A percentile compares a stretch with the other conserved stretches of the same genome.
phyloP scores from a whole-genome alignment of 2,888 invertebrate genomes.

The Xestia sexstrigata region DNA sequence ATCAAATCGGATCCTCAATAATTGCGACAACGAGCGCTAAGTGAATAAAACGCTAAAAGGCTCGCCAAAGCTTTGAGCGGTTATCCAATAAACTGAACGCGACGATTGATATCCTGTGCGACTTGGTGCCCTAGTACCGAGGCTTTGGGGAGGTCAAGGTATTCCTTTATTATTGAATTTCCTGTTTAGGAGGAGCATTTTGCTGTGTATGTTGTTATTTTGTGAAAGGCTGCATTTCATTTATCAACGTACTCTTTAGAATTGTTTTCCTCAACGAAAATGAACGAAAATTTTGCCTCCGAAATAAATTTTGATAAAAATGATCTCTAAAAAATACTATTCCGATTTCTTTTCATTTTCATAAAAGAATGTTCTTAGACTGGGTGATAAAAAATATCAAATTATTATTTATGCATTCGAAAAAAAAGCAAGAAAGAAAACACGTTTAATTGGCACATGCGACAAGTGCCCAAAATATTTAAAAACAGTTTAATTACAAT shows the following conservation, averaged over 20 bases:
- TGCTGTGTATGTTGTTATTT: conserved; percentile 1
- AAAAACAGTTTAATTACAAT: neutral
- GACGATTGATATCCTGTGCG: conserved; percentile 47
- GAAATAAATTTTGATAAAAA: no score
- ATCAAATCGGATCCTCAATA: neutral
- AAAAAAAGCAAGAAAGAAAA: no score
- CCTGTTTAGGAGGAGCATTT: neutral
- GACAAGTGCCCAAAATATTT: neutral
- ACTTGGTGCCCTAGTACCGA: conserved; percentile 28
- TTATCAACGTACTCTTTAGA: neutral
- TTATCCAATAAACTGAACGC: conserved; percentile 38
- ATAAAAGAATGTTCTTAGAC: neutral
- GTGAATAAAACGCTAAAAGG: neutral
- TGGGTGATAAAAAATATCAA: neutral
- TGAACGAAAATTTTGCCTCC: neutral
- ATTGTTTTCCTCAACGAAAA: neutral
- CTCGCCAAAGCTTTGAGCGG: conserved; percentile 18
- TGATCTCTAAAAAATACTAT: neutral
- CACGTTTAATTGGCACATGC: neutral
- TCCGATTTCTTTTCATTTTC: neutral
- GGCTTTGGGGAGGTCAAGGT: conserved; percentile 25
- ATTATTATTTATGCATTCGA: no score
- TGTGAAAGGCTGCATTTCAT: neutral
- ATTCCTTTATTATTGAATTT: conserved; percentile 39
- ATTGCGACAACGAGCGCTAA: neutral